A percentile compares a stretch with the other conserved stretches of the same genome.
Evolutionary conservation across 1,140 invertebrate species (phyloP).

Genomic region (Vanessa tameamea): DNA sequence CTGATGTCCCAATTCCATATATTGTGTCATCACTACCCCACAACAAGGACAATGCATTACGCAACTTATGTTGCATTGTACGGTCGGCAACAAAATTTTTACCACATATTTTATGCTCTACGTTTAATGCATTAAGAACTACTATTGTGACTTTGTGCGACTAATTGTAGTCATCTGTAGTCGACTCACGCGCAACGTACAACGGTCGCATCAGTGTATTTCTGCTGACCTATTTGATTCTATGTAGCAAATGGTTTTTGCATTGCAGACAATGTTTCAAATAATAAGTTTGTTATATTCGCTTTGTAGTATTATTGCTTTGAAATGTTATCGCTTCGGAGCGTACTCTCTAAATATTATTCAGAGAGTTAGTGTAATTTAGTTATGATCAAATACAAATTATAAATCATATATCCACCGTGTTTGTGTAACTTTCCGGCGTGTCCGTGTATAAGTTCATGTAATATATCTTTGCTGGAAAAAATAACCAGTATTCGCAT

Average conservation of each 20-base stretch:
- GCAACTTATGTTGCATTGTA: slow-evolving; percentile 45
- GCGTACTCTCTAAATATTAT: neutral
- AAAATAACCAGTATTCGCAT: slow-evolving; percentile 57
- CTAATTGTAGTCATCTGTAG: slow-evolving; percentile 47
- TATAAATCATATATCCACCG: too few species aligned
- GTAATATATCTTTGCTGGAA: slow-evolving; percentile 40
- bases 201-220: slow-evolving; percentile 63
- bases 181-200: slow-evolving; percentile 58
- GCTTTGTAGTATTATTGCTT: neutral
- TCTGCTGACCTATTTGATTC: slow-evolving; percentile 65
- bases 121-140: slow-evolving; percentile 27
- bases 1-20: slow-evolving; percentile 33
- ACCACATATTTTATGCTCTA: slow-evolving; percentile 25
- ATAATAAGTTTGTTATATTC: neutral
- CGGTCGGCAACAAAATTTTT: slow-evolving; percentile 24
- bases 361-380: too few species aligned
- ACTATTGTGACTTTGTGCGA: slow-evolving; percentile 14
- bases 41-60: slow-evolving; percentile 61
- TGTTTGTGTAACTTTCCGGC: too few species aligned
- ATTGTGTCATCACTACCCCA: slow-evolving; percentile 54
- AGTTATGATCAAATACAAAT: too few species aligned
- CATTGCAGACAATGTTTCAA: slow-evolving; percentile 24
- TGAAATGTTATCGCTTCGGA: neutral
- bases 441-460: neutral
- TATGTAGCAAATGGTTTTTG: slow-evolving; percentile 32